These are phyloP conservation scores for Pseudeuparius sepicola DNA, from an alignment of 2,888 invertebrate species.

Conservation along the genomic window DNA sequence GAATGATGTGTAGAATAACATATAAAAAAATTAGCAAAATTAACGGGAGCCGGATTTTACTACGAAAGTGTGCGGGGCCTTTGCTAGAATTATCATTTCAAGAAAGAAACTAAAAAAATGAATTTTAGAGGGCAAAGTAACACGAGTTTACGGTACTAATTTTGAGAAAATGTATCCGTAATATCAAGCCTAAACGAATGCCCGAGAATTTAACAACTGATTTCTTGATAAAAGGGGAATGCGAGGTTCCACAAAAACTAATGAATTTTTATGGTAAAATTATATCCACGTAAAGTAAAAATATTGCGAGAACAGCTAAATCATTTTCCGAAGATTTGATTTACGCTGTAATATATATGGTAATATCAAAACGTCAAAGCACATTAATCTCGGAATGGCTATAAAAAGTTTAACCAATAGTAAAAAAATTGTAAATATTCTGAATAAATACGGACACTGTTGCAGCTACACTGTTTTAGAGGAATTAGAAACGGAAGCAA, in stretches of 20 bases:
- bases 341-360: slow-evolving; percentile 21
- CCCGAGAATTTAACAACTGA: slow-evolving; percentile 15
- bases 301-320: slow-evolving; percentile 4
- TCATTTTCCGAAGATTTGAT: slow-evolving; percentile 22
- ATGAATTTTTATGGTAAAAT: slow-evolving; percentile 17
- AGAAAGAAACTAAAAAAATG: no score
- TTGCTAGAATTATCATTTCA: no score
- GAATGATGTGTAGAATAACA: no score
- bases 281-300: slow-evolving; percentile 15
- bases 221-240: slow-evolving; percentile 20
- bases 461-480: slow-evolving; percentile 24
- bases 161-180: slow-evolving; percentile 17
- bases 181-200: slow-evolving; percentile 15
- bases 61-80: no score
- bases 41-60: no score
- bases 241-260: slow-evolving; percentile 14
- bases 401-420: slow-evolving; percentile 27
- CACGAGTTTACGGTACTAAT: slow-evolving; percentile 18
- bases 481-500: slow-evolving; percentile 27
- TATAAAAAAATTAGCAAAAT: no score
- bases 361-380: slow-evolving; percentile 26
- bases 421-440: slow-evolving; percentile 24
- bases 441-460: slow-evolving; percentile 25
- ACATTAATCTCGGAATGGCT: slow-evolving; percentile 25
- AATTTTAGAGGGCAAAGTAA: no score